Evolutionary conservation across 2,797 vertebrate species (phyloP).

Genomic region (Acanthurus lineatus): DNA sequence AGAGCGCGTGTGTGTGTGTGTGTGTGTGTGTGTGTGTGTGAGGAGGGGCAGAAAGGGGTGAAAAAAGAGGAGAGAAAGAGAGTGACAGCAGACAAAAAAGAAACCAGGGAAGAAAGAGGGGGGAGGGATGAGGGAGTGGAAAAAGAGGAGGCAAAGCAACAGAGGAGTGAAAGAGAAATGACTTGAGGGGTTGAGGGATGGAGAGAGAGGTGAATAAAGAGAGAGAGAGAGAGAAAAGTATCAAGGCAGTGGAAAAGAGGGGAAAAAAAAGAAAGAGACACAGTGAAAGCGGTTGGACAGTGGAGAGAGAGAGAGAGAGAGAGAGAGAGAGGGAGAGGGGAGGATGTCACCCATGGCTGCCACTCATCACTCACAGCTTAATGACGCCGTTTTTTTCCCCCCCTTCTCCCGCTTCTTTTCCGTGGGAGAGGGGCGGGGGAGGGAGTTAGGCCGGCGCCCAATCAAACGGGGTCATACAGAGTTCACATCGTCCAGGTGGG

Average conservation of each 20-base stretch:
- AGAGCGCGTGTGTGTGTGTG: conserved; percentile 32
- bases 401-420: conserved; percentile 74
- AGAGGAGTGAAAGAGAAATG: conserved; percentile 80
- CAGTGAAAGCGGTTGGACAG: conserved; percentile 64
- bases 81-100: conserved; percentile 80
- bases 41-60: conserved; percentile 58
- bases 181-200: conserved; percentile 81
- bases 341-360: conserved; percentile 98
- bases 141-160: conserved; percentile 78
- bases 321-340: conserved; percentile 86
- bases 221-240: conserved; percentile 66
- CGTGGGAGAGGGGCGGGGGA: conserved; percentile 78
- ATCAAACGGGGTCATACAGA: conserved; percentile 95
- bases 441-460: conserved; percentile 90
- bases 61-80: conserved; percentile 65
- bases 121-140: conserved; percentile 67
- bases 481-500: conserved; percentile 99
- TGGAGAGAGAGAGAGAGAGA: conserved; percentile 43
- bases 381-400: conserved; percentile 94
- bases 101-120: conserved; percentile 60
- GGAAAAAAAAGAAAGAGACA: conserved; percentile 37
- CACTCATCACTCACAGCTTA: conserved; percentile 99
- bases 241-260: conserved; percentile 67
- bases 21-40: conserved; percentile 48
- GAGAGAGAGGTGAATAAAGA: conserved; percentile 79